A percentile compares a stretch with the other conserved stretches of the same genome.
Conservation (phyloP, 2,888 invertebrate genomes). For the Macrophya alboannulata region DNA sequence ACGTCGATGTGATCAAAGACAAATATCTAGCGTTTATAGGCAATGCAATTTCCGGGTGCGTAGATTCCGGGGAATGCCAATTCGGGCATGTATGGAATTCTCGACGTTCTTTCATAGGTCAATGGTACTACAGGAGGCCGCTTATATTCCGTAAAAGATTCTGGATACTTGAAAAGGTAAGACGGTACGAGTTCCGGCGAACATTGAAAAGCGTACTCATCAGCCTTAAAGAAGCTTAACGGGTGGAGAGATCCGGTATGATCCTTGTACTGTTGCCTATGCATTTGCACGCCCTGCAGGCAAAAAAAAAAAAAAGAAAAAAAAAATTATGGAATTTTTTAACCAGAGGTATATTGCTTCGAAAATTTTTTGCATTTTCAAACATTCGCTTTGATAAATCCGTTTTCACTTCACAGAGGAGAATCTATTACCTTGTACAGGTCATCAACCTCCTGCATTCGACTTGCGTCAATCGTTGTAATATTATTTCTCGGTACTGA, state of each 20-base stretch:
- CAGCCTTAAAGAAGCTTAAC: slow-evolving; percentile 82
- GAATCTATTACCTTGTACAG: slow-evolving; percentile 78
- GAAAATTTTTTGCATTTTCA: slow-evolving; percentile 3
- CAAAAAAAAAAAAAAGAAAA: no score
- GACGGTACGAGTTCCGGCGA: slow-evolving; percentile 80
- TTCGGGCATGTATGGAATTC: slow-evolving; percentile 82
- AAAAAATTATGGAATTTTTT: background rate
- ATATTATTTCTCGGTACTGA: slow-evolving; percentile 75
- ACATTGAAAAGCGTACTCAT: slow-evolving; percentile 82
- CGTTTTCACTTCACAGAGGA: background rate
- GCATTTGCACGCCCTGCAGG: slow-evolving; percentile 82
- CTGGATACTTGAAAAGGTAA: slow-evolving; percentile 81
- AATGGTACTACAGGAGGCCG: slow-evolving; percentile 82
- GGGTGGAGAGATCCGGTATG: slow-evolving; percentile 83
- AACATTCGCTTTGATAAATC: background rate
- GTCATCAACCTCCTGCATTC: slow-evolving; percentile 78
- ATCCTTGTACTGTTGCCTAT: slow-evolving; percentile 85
- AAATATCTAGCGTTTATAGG: slow-evolving; percentile 78
- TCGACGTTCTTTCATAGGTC: slow-evolving; percentile 81
- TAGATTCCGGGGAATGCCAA: slow-evolving; percentile 83
- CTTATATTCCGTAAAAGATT: slow-evolving; percentile 83
- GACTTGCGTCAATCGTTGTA: slow-evolving; percentile 77
- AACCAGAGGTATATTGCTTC: no score
- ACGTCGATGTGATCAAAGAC: background rate
- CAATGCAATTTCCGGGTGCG: slow-evolving; percentile 82